Evolutionary conservation across 2,797 vertebrate genomes (phyloP).

Genomic region (Pseudocheirus occidentalis): DNA sequence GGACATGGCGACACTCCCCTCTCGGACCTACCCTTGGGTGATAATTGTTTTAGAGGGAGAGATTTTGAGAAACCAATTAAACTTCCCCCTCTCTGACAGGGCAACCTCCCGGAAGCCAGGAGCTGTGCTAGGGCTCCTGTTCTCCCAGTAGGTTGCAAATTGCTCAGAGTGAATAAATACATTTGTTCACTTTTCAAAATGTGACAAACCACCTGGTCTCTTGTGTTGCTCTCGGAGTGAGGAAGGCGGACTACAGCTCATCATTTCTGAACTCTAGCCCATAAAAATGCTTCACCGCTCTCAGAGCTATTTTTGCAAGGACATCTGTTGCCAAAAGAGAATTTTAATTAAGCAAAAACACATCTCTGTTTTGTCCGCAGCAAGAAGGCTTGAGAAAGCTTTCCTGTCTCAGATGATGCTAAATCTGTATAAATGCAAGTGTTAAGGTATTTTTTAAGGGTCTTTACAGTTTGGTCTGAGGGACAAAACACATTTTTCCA

Average conservation of each 20-base stretch:
- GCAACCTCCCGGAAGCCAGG: conserved; percentile 66
- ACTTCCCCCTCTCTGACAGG: conserved; percentile 67
- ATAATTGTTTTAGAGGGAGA: conserved; percentile 74
- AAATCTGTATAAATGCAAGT: conserved; percentile 77
- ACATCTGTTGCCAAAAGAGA: conserved; percentile 84
- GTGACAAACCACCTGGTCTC: conserved; percentile 83
- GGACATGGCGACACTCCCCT: conserved; percentile 54
- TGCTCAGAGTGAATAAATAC: conserved; percentile 83
- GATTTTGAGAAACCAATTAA: conserved; percentile 68
- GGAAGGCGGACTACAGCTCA: conserved; percentile 83
- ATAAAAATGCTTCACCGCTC: conserved; percentile 84
- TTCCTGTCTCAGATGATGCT: conserved; percentile 79
- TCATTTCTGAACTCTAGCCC: conserved; percentile 83
- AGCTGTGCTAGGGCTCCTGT: conserved; percentile 68
- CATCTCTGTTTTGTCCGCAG: conserved; percentile 80
- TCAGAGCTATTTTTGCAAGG: conserved; percentile 83
- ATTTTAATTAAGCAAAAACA: conserved; percentile 85
- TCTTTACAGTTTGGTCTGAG: conserved; percentile 73
- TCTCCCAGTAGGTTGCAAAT: conserved; percentile 78
- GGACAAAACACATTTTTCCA: conserved; percentile 74
- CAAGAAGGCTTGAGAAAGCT: conserved; percentile 79
- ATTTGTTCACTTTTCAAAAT: conserved; percentile 82
- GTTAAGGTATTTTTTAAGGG: conserved; percentile 76
- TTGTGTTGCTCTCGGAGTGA: conserved; percentile 83
- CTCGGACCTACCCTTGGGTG: conserved; percentile 71